Percentiles rank a stretch among this genome's conserved stretches.
Conservation (phyloP, 2,113 vertebrate genomes). For the Misgurnus mizolepis region DNA sequence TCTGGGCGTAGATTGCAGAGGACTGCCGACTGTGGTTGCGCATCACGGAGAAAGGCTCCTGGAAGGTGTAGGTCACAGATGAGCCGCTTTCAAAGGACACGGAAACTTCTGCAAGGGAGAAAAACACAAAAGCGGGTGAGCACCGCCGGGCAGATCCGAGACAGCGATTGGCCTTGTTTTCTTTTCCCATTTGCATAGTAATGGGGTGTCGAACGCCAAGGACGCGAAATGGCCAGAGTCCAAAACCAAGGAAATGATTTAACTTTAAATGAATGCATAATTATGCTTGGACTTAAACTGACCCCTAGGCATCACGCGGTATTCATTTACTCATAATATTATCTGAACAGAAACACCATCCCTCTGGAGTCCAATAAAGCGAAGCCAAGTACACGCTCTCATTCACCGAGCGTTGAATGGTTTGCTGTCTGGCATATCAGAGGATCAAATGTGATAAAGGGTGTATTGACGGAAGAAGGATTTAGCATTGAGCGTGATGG, state of each 20-base stretch:
- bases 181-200: conserved; percentile 35
- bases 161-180: background rate
- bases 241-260: conserved; percentile 16
- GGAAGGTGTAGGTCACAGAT: conserved; percentile 80
- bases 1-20: conserved; percentile 79
- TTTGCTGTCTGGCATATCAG: conserved; percentile 15
- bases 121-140: background rate
- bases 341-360: conserved; percentile 15
- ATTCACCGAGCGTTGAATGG: conserved; percentile 45
- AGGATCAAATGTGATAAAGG: conserved; percentile 35
- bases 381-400: conserved; percentile 22
- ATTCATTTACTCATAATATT: conserved; percentile 42
- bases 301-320: conserved; percentile 22
- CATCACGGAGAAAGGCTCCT: conserved; percentile 83
- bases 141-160: background rate
- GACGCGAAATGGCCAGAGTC: conserved; percentile 12
- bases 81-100: conserved; percentile 81
- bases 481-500: conserved; percentile 21
- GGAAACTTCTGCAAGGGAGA: conserved; percentile 79
- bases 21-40: conserved; percentile 76
- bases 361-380: conserved; percentile 35
- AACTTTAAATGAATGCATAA: conserved; percentile 52
- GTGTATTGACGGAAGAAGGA: conserved; percentile 21
- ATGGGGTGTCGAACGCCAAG: conserved; percentile 9
- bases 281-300: conserved; percentile 41